These are phyloP conservation scores for Ganaspis sp. DNA, from an alignment of 1,140 invertebrate species.

Conservation along the genomic window DNA sequence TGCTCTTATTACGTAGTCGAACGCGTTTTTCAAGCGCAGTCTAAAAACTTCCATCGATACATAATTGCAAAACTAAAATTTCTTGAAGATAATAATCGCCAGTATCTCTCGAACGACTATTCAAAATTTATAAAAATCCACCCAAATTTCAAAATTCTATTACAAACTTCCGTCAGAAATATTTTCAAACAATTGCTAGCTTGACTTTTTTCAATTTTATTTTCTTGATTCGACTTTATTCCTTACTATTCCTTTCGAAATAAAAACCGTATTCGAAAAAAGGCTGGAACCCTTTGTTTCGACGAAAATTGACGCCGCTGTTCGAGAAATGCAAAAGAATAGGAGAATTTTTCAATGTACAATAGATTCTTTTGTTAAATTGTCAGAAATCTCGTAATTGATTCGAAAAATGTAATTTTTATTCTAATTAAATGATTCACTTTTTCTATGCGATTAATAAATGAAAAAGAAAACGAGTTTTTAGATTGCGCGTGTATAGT, in stretches of 20 bases:
- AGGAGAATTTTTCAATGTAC: too few species aligned
- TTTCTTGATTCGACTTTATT: too few species aligned
- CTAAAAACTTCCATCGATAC: neutral
- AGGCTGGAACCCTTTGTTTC: neutral
- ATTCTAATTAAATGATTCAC: neutral
- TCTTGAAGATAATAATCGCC: too few species aligned
- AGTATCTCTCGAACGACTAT: too few species aligned
- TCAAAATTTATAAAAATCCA: too few species aligned
- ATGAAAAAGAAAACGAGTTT: slow-evolving; percentile 48
- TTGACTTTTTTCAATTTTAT: too few species aligned
- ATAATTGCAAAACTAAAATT: too few species aligned
- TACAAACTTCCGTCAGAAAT: too few species aligned
- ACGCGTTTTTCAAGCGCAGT: neutral
- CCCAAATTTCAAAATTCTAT: too few species aligned
- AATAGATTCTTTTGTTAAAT: too few species aligned
- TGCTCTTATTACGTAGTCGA: neutral
- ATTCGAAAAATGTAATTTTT: neutral
- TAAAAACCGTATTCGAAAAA: neutral
- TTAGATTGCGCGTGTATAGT: slow-evolving; percentile 65
- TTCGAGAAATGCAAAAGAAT: neutral
- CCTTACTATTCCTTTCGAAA: too few species aligned
- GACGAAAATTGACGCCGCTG: neutral
- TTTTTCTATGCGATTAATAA: neutral
- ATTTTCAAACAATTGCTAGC: too few species aligned
- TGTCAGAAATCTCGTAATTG: neutral